Evolutionary conservation across 1,140 invertebrate species (phyloP), one percentile per base, ranked within the genome.

Genomic region (Drosophila pectinifera): DNA sequence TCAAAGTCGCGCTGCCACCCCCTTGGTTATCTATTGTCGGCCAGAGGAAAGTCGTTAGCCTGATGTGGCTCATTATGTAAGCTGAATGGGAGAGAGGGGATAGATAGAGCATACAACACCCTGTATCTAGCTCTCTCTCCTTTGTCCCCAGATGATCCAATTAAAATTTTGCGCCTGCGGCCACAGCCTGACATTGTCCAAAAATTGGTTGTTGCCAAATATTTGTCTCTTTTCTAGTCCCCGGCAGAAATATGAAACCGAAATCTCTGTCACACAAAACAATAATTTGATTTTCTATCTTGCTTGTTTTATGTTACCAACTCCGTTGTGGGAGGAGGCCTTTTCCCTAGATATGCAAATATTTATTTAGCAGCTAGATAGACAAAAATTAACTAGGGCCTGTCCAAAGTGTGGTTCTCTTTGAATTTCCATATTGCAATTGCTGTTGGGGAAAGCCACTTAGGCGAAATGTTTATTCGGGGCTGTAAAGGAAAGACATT

Each of bases 41-140:
- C 20, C 61, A 53, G 38, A 68, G 63, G 69, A 64, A 39, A 59
- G 61, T 75, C 74, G 63, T 76, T 83, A 78, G 83, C 49, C 46
- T 57, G 82, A 68, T 80, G 58, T 61, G 62, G 49, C 84, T 88
- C 72, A 89, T 88, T 83, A 80, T 83, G 80, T 73, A 59, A 28
- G 20, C 43, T 6, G 28, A 24, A 57, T 48, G 18, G 24, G 24
- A 22, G 31, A n/a, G 28, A 13, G n/a, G 34, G 24, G 0, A 54
- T 20, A 56, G 48, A 81, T 65, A 74, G 49, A 63, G 54, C 48
- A 49, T 38, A 59, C 7, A 38, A 72, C 63, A 77, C 63, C 56
- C 58, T 36, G 55, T 56, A 31, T 53, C 59, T 20, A 43, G 59
- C 38, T 46, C 54, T 26, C 41, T 53, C 26, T 28, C 26, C 57